Evolutionary conservation across 2,113 vertebrate species (phyloP).

Genomic region (Scytalopus superciliaris): DNA sequence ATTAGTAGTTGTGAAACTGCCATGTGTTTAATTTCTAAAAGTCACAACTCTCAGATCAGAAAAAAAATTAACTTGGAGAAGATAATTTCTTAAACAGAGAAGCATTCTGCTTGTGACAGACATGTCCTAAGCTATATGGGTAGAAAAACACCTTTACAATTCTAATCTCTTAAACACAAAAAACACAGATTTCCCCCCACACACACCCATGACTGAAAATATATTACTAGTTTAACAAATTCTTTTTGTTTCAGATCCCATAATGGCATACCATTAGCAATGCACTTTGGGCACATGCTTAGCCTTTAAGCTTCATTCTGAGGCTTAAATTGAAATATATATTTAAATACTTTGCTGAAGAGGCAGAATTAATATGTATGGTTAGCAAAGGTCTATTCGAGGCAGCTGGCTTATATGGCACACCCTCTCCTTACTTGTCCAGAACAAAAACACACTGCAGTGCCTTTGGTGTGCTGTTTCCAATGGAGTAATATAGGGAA

Average conservation of each 20-base stretch:
- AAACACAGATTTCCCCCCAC: rapidly evolving
- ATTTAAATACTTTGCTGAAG: neutral
- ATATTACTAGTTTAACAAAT: neutral
- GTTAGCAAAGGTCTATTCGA: neutral
- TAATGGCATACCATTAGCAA: neutral
- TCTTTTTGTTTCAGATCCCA: neutral
- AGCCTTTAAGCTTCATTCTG: neutral
- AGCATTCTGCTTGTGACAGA: neutral
- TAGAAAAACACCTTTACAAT: neutral
- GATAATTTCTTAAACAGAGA: neutral
- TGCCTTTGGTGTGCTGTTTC: neutral
- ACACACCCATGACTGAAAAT: neutral
- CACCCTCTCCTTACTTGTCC: neutral
- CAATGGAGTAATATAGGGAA: neutral
- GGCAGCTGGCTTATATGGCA: neutral
- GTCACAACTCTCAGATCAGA: neutral
- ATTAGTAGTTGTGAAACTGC: neutral
- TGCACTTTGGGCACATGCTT: neutral
- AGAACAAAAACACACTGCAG: neutral
- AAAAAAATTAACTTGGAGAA: neutral
- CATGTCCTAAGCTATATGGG: neutral
- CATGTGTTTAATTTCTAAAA: neutral
- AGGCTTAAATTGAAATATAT: neutral
- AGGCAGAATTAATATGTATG: neutral
- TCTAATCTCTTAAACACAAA: neutral